Conservation (phyloP, 1,140 invertebrate species). For the Sarcophaga peregrina region DNA sequence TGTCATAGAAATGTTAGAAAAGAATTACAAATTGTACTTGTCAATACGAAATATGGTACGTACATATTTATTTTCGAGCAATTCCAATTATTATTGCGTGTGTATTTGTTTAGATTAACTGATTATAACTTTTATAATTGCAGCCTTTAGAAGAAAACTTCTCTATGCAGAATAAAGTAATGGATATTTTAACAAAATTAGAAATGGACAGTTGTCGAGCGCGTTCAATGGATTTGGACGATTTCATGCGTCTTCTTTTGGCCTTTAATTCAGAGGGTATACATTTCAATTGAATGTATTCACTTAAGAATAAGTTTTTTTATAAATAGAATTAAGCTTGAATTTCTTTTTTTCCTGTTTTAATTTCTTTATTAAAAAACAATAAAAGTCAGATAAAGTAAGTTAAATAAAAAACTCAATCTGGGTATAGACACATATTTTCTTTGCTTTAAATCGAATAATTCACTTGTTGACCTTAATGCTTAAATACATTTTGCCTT, state of each 20-base stretch:
- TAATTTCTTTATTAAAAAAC: not conserved
- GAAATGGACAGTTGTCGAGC: constrained; percentile 85
- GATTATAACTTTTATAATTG: constrained; percentile 65
- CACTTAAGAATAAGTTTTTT: constrained; percentile 37
- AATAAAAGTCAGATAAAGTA: too few relatives aligned
- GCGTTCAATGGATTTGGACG: constrained; percentile 95
- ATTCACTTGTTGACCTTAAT: constrained; percentile 70
- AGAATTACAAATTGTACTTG: constrained; percentile 91
- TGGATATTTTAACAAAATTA: constrained; percentile 76
- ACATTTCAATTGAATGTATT: constrained; percentile 79
- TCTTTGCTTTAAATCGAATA: not conserved
- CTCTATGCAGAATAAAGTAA: constrained; percentile 86
- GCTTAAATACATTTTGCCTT: constrained; percentile 95
- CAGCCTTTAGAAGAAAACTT: constrained; percentile 84
- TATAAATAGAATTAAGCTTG: not conserved
- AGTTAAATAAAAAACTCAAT: too few relatives aligned
- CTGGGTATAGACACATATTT: too few relatives aligned
- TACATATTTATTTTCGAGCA: not conserved
- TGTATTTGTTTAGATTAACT: not conserved
- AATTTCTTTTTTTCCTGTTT: not conserved
- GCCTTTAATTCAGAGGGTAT: constrained; percentile 90
- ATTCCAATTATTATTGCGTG: not conserved
- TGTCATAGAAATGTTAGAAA: constrained; percentile 85
- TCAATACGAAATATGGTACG: constrained; percentile 87
- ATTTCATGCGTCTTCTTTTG: constrained; percentile 89